Conservation (phyloP, 2,113 vertebrate genomes). For the Scortum barcoo region DNA sequence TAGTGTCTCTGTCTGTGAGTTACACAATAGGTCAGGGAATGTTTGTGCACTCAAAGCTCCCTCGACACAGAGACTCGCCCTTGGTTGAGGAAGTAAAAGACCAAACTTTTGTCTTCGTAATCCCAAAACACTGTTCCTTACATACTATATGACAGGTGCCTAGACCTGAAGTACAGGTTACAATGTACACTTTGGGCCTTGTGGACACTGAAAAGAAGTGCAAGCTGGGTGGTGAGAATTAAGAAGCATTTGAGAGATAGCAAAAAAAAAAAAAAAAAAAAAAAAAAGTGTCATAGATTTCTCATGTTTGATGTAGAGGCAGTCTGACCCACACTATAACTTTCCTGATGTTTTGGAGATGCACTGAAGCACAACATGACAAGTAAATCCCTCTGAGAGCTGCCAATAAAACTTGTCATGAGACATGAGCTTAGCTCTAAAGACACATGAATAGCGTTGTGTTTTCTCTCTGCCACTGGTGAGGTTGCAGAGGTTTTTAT, state of each 20-base stretch:
- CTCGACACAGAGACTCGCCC: background rate
- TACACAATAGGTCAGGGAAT: conserved; percentile 33
- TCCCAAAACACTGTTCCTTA: conserved; percentile 37
- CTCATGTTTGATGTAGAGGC: conserved; percentile 18
- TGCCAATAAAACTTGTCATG: conserved; percentile 16
- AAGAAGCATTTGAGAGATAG: background rate
- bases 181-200: conserved; percentile 32
- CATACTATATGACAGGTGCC: conserved; percentile 44
- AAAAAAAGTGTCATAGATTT: background rate
- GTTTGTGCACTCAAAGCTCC: conserved; percentile 40
- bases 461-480: conserved; percentile 37
- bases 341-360: conserved; percentile 28
- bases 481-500: conserved; percentile 54
- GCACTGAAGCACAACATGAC: conserved; percentile 40
- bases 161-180: conserved; percentile 74
- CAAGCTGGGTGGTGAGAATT: conserved; percentile 11
- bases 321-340: background rate
- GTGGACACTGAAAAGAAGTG: conserved; percentile 28
- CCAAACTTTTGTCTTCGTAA: conserved; percentile 59
- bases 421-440: conserved; percentile 38
- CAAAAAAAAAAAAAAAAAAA: background rate
- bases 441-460: conserved; percentile 12
- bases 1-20: background rate
- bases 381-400: conserved; percentile 40
- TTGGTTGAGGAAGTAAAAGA: conserved; percentile 10